Percentiles rank a stretch among this genome's conserved stretches.
phyloP scores from a whole-genome alignment of 2,113 vertebrate genomes.

The Orientallactaga bullata region DNA sequence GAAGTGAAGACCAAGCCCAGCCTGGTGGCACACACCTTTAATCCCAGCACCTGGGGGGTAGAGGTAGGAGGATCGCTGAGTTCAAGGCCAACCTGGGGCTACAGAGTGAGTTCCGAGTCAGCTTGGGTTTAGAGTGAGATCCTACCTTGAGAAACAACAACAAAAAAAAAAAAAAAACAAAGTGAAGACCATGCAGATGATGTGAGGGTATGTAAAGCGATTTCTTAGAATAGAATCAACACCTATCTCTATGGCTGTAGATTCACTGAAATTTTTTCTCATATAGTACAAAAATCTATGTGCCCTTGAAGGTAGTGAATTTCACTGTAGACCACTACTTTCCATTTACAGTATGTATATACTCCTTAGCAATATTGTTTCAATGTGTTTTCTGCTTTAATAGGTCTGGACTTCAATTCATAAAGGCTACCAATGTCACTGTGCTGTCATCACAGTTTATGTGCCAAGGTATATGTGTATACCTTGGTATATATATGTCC shows the following conservation, averaged over 20 bases:
- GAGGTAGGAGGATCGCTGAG: too few species aligned
- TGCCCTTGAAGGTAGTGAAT: not conserved
- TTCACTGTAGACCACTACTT: not conserved
- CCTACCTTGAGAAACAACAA: too few species aligned
- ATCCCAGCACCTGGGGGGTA: too few species aligned
- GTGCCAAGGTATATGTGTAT: not conserved
- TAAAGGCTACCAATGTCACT: not conserved
- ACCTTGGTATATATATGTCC: too few species aligned
- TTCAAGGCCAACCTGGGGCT: too few species aligned
- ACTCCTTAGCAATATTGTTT: not conserved
- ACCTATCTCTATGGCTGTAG: not conserved
- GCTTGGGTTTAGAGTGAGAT: too few species aligned
- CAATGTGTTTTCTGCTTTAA: not conserved
- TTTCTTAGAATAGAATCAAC: not conserved
- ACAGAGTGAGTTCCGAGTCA: too few species aligned
- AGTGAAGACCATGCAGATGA: not conserved
- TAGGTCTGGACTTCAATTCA: not conserved
- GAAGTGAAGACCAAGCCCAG: too few species aligned
- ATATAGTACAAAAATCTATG: not conserved
- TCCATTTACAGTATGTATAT: not conserved
- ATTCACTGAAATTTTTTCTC: not conserved
- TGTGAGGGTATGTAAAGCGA: not conserved
- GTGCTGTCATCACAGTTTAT: not conserved
- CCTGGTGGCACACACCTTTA: too few species aligned
- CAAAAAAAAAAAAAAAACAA: not conserved